Evolutionary conservation across 2,797 vertebrate genomes (phyloP), one percentile per base, ranked within the genome.

Genomic region (Emydoidea blandingii): DNA sequence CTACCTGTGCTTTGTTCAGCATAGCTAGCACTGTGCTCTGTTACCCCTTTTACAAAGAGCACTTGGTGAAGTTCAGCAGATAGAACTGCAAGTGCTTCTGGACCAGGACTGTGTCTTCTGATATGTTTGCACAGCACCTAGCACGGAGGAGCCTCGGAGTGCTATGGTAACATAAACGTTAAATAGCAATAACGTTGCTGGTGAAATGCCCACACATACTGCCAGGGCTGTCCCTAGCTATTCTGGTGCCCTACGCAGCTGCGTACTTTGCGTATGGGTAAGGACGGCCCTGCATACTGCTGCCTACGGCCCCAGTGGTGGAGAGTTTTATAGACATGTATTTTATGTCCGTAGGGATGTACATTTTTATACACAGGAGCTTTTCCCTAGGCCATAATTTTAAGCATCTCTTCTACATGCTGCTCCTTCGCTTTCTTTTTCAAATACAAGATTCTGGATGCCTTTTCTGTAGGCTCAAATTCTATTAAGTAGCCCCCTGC

Each of bases 1-100:
- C 65, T 15, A 37, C 19, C 18, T 8, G 1, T 2, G 5, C 7
- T 3, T 19, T 37, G 5, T 68, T 21, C 34, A 21, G 16, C n/a
- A 21, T 37, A 21, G 65, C n/a, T 10, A 12, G 34, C 16, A 9
- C 65, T 37, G n/a, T 18, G 1, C n/a, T 72, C 4, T 37, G 57
- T 62, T 31, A 8, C 59, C 31, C 31, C 6, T 62, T 34, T 34
- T 15, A 62, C 37, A 72, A 72, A n/a, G 21, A 5, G 37, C 3
- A 6, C 31, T 34, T 41, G 68, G 68, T 41, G 37, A 72, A 25
- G 34, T 41, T 41, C 37, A 37, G 37, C 37, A 72, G 37, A 41
- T 23, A 23, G 11, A 12, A 23, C 68, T 41, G 37, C 21, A 21
- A 6, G 68, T 23, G 23, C 37, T 72, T 23, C 68, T 41, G 68